Conservation (phyloP, 2,113 vertebrate species). For the Sturnira hondurensis region DNA sequence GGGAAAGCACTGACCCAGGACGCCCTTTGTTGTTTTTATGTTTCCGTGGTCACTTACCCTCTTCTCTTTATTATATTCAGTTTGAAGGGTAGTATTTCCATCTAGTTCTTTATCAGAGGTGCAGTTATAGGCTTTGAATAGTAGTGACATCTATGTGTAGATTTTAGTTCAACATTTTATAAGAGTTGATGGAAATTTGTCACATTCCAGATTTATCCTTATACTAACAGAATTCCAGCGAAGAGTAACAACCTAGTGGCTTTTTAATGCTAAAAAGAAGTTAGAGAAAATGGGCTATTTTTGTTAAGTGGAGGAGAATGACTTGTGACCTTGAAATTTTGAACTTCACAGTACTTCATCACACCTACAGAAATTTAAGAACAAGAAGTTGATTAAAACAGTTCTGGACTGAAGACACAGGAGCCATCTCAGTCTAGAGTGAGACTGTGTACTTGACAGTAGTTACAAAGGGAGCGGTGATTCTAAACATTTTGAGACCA, state of each 20-base stretch:
- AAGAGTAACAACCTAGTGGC: neutral
- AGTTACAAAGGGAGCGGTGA: neutral
- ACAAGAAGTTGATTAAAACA: neutral
- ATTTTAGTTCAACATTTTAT: constrained; percentile 6
- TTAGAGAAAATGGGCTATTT: constrained; percentile 8
- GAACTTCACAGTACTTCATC: neutral
- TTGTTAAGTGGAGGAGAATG: neutral
- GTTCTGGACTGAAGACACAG: neutral
- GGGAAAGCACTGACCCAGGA: neutral
- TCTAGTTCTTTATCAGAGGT: neutral
- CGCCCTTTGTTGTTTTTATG: neutral
- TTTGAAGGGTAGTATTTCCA: neutral
- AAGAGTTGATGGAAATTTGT: constrained; percentile 10
- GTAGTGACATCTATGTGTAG: neutral
- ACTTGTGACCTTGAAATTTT: neutral
- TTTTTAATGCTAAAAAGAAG: constrained; percentile 13
- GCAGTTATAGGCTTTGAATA: neutral
- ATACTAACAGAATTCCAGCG: neutral
- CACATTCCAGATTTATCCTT: constrained; percentile 7
- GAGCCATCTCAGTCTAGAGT: neutral
- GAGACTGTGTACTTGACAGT: neutral
- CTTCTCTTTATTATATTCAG: neutral
- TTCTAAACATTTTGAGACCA: neutral
- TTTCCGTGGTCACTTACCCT: neutral
- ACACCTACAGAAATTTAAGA: neutral